Base-by-base conservation (phyloP, 2,888 invertebrate species). In the Agrotis exclamationis region DNA sequence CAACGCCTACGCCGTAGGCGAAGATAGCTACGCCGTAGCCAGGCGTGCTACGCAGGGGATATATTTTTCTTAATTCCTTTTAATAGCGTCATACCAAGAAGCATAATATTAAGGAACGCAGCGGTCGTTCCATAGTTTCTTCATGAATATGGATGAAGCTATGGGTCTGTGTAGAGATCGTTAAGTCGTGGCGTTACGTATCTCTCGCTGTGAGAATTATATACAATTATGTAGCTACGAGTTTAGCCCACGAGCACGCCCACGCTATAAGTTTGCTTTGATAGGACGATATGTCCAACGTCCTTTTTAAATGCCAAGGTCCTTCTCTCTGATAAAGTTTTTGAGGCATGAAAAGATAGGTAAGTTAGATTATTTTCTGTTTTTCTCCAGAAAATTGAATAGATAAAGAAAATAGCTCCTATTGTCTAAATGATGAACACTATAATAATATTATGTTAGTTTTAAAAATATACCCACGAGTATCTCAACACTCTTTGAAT, bases 101-200 rank as follows among this genome's bases (percentile, higher is more conserved):
- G 22, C 45, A 64, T 39, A 63, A 75, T 56, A 62, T 70, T 77
- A 50, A 39, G 9, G 39, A 11, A 47, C 50, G 6, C 9, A 51
- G 28, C n/a, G 45, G 14, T 33, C 22, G 14, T 51, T 51, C n/a
- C 16, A 14, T 74, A 56, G 51, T 39, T 24, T 39, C 7, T 24
- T 28, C 66, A 79, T 76, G 75, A 79, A 79, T 74, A 76, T 79
- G 47, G 9, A 76, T 79, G 56, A 56, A 51, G 47, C 47, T 6
- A 47, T 33, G 57, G 16, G 24, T 47, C 33, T 60, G n/a, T 51
- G 22, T 51, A 58, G 50, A 47, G 45, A 56, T 64, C 39, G 45
- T 57, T 79, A 57, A 65, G 80, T 47, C 47, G 14, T 16, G 13
- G 39, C 14, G n/a, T 24, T 72, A 59, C 28, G 54, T 39, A 50